Evolutionary conservation across 2,797 vertebrate genomes (phyloP), one percentile per base, ranked within the genome.

Genomic region (Artibeus jamaicensis): DNA sequence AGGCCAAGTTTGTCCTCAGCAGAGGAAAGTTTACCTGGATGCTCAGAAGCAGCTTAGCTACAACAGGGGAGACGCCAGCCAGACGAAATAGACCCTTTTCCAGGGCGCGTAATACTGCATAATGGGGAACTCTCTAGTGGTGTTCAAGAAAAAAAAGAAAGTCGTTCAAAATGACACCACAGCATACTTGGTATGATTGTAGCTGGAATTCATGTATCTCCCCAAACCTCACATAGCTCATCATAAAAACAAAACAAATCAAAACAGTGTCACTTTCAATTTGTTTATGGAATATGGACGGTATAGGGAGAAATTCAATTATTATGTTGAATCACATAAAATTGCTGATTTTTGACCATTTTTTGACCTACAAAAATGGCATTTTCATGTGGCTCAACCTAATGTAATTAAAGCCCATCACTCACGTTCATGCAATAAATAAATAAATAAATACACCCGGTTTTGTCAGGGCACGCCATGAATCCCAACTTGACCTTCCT

Each of bases 291-390:
- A 89, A 32, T 87, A 67, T 78, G 86, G 89, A 65, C 5, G 10
- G 37, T 26, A 86, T 32, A 87, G 71, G 46, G 73, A 96, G 50
- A 96, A 92, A 96, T 93, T 92, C 65, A 96, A 95, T 92, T 94
- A 91, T 86, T 79, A 91, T 42, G 53, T 78, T n/a, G 29, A 84
- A 89, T 76, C 93, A 39, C 53, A 89, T 65, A 53, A 89, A 94
- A 84, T 37, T 89, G 84, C 87, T 95, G 78, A 94, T 86, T 96
- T 86, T 46, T 70, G 82, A 89, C 82, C 73, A 93, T 22, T 65
- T 78, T 83, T 65, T 83, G 70, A 96, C 88, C 78, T 95, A 44
- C 42, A 71, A 68, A 89, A 96, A 92, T 26, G n/a, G 65, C 83
- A 86, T 78, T 73, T 96, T 74, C 65, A 50, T 57, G 50, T 15